Evolutionary conservation across 2,888 invertebrate species (phyloP), one percentile per base, ranked within the genome.

Genomic region (Papilio demoleus): DNA sequence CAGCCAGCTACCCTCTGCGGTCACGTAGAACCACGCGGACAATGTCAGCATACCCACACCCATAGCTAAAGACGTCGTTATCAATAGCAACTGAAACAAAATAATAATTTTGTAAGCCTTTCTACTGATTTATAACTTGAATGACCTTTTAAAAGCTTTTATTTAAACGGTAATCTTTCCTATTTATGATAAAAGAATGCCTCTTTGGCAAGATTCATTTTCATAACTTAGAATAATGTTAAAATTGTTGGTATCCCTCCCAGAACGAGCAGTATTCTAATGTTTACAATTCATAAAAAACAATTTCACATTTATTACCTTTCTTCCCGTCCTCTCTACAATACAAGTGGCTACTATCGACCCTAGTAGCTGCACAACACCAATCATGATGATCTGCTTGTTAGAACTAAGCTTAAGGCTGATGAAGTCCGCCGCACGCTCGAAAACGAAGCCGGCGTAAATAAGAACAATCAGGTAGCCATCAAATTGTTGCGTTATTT

Each of bases 381-480:
- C 92, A 0, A 92, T 88, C 81, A 92, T 65, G 80, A 92, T 92
- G 64, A 91, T 84, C 71, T 92, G 92, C 74, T 90, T 88, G 77
- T 92, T 92, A 0, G 91, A 86, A 42, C 84, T 88, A n/a, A 92
- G 81, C 4, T 82, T 77, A 9, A 88, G 62, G 58, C 77, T 83
- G 69, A 88, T 86, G 42, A 84, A 78, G 24, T 89, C 88, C 0
- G 89, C 84, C 0, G 92, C 92, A n/a, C 75, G 74, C 70, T 86
- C 85, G 75, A 92, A 91, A 24, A 92, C 87, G 72, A 83, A 84
- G 0, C 92, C 88, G 0, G 92, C 89, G 79, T 85, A 92, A 65
- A 92, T 90, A 17, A 92, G 83, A 2, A 92, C 89, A 65, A 92
- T 92, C 31, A 92, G 84, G 76, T 92, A 92, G 0, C 92, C 92